phyloP scores from a whole-genome alignment of 2,797 vertebrate genomes.

The Lagorchestes hirsutus region DNA sequence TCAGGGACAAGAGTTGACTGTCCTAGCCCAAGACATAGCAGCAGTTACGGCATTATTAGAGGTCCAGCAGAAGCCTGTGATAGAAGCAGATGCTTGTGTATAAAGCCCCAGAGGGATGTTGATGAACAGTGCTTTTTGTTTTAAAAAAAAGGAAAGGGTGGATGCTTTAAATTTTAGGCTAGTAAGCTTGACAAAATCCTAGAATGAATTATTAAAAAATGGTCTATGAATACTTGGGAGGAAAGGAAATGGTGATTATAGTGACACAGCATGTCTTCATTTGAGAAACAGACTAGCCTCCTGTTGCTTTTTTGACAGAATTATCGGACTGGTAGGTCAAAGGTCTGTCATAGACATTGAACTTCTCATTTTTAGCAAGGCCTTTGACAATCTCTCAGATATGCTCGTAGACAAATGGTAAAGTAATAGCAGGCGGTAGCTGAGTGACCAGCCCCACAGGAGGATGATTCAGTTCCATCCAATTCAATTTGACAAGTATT shows the following conservation, averaged over 20 bases:
- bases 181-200: not conserved
- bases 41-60: not conserved
- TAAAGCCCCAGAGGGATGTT: not conserved
- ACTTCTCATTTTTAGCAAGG: not conserved
- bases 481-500: not conserved
- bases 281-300: not conserved
- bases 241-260: not conserved
- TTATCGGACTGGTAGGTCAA: not conserved
- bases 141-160: not conserved
- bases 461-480: not conserved
- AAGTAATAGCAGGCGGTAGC: not conserved
- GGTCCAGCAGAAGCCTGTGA: not conserved
- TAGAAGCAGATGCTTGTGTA: not conserved
- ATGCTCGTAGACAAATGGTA: not conserved
- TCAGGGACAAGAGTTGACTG: not conserved
- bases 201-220: not conserved
- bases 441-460: not conserved
- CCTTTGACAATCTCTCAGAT: not conserved
- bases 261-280: not conserved
- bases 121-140: not conserved
- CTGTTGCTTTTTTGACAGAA: not conserved
- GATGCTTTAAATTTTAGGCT: not conserved
- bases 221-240: not conserved
- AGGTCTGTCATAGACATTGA: not conserved
- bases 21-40: not conserved